A percentile compares a stretch with the other conserved stretches of the same genome.
These are phyloP conservation scores for Fundulus diaphanus DNA, from an alignment of 2,797 vertebrate genomes.

Conservation along the genomic window DNA sequence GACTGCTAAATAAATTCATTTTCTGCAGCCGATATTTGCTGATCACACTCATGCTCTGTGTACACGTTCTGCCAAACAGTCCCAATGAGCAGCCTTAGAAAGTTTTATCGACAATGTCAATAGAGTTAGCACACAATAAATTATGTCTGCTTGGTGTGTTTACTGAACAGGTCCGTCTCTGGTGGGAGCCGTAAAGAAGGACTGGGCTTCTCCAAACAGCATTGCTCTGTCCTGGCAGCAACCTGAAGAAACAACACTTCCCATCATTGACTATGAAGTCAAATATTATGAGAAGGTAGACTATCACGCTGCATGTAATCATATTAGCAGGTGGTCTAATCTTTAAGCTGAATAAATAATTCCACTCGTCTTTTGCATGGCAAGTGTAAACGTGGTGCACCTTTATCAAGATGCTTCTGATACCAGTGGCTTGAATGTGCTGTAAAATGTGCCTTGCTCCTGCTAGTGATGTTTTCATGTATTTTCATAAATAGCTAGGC, in stretches of 20 bases:
- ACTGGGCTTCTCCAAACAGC: conserved; percentile 96
- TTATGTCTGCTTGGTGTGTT: conserved; percentile 24
- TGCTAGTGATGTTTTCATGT: background rate
- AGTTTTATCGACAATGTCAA: conserved; percentile 12
- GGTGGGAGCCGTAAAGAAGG: conserved; percentile 91
- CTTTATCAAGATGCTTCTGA: background rate
- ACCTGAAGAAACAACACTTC: conserved; percentile 85
- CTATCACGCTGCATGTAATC: conserved; percentile 1
- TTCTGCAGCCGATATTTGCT: conserved; percentile 9
- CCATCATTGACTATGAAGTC: conserved; percentile 95
- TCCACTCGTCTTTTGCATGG: background rate
- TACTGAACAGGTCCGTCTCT: conserved; percentile 88
- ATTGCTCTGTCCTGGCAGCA: conserved; percentile 97
- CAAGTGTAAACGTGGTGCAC: too few relatives aligned
- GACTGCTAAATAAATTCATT: conserved; percentile 10
- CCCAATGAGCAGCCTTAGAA: conserved; percentile 1
- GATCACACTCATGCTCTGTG: conserved; percentile 7
- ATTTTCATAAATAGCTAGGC: background rate
- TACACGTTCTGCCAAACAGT: background rate
- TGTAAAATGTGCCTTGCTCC: background rate
- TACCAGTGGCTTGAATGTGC: background rate
- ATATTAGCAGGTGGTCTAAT: conserved; percentile 3
- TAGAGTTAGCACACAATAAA: conserved; percentile 3
- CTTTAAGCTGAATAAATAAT: conserved; percentile 20
- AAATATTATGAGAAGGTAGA: conserved; percentile 97